Evolutionary conservation across 2,113 vertebrate species (phyloP), one percentile per base, ranked within the genome.

Genomic region (Amblyornis subalaris): DNA sequence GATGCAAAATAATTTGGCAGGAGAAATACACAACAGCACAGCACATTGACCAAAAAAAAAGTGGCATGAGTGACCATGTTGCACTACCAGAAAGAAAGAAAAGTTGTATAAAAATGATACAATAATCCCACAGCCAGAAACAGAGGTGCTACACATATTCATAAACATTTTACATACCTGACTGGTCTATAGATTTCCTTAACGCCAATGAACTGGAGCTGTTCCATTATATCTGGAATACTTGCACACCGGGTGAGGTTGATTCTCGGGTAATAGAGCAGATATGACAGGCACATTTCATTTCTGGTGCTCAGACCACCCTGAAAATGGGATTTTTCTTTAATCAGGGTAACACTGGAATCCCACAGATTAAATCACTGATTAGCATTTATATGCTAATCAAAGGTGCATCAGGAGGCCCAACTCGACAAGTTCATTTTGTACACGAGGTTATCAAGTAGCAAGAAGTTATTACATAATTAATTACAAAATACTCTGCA

Each of bases 241-340:
- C 98, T 99, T n/a, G 98, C 98, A 58, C 98, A 99, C 28, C 98
- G 97, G 57, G 98, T 98, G 47, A 99, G 98, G 94, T 99, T 98
- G 91, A 99, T 97, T 95, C 98, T 98, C 1, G 98, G 98, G 55
- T 99, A 99, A 81, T 99, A 99, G 42, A 99, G 98, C 69, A 99
- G 96, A 74, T 98, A 99, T 0, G 98, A 99, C 54, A 99, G 98
- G 86, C 98, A 99, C 98, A 99, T 99, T 96, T 99, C 98, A 96
- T 98, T 98, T 85, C 98, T 98, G 58, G 98, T 98, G 91, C 98
- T 99, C 57, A 99, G 95, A 76, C 98, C 98, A 91, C 98, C 98
- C 98, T 99, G 95, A 79, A 97, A 96, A 97, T 51, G 10, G 72
- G 33, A 88, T 53, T 65, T 89, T 96, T 84, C 51, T 74, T 96